Base-by-base conservation (phyloP, 30 jellyfish, hydroid and myxozoan species). In the Cassiopea andromeda region DNA sequence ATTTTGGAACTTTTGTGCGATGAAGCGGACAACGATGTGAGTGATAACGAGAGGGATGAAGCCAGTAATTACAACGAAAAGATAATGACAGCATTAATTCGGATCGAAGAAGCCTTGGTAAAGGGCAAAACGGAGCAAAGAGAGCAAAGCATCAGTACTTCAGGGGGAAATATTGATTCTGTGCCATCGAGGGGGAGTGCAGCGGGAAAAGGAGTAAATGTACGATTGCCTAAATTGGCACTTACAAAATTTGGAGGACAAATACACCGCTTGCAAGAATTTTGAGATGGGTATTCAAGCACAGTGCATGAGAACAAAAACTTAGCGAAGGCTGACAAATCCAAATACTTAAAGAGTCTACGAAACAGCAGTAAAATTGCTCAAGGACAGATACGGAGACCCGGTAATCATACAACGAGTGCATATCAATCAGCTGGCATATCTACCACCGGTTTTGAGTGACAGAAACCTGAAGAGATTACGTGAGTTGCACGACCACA, bases 351-450 rank as follows among this genome's bases (percentile, higher is more conserved):
- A 15, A 7, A 73, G 67, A 73, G 54, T 4, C 19, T 75, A 75
- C 67, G 60, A 75, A 75, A 45, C 84, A 6, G 84, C 84, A n/a
- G 84, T 75, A 6, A 75, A 48, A 3, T 73, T 75, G 14, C n/a
- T 75, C 14, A 75, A 75, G 16, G 67, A 16, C 16, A 75, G 84
- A 4, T 19, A 75, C 48, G 84, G 75, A 45, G 19, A 75, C 19
- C 84, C 84, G n/a, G 16, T 73, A 2, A n/a, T 75, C 75, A 75
- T 75, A 4, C 84, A 75, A n/a, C 84, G 84, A 17, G 84, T 73
- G 6, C 84, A 75, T 48, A n/a, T 75, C 19, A 75, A 75, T 2
- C 9, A 2, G 64, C 9, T 9, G 64, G 64, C n/a, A n/a, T n/a
- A n/a, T n/a, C n/a, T n/a, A n/a, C n/a, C n/a, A n/a, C n/a, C n/a